A percentile compares a stretch with the other conserved stretches of the same genome.
Evolutionary conservation across 2,113 vertebrate species (phyloP).

Genomic region (Scophthalmus maximus): DNA sequence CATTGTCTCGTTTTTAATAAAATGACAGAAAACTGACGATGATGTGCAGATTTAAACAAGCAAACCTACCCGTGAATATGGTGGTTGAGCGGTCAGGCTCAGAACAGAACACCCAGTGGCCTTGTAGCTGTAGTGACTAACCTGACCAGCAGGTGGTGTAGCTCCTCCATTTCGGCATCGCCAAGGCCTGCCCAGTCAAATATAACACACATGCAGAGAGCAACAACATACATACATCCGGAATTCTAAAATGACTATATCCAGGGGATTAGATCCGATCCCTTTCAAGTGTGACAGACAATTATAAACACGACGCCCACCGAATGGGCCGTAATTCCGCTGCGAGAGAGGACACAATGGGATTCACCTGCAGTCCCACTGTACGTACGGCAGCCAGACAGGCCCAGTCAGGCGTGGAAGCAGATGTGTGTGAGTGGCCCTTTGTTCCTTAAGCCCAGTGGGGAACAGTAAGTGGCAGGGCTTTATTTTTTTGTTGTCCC

Average conservation of each 20-base stretch:
- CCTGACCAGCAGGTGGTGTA: slow-evolving; percentile 59
- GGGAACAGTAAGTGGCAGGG: slow-evolving; percentile 26
- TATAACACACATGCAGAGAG: slow-evolving; percentile 1
- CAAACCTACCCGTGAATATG: neutral
- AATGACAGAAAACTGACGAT: neutral
- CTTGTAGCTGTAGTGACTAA: slow-evolving; percentile 31
- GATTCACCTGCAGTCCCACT: slow-evolving; percentile 54
- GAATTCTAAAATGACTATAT: slow-evolving; percentile 35
- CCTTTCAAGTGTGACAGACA: slow-evolving; percentile 58
- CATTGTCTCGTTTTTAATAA: slow-evolving; percentile 42
- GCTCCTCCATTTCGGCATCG: slow-evolving; percentile 4
- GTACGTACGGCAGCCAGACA: slow-evolving; percentile 16
- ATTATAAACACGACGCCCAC: slow-evolving; percentile 51
- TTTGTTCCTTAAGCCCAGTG: slow-evolving; percentile 29
- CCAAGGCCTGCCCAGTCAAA: neutral
- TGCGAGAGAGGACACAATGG: slow-evolving; percentile 22
- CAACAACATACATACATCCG: slow-evolving; percentile 25
- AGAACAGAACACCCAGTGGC: too few relatives aligned
- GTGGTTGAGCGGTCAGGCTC: neutral
- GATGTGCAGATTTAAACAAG: neutral
- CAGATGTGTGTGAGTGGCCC: slow-evolving; percentile 39
- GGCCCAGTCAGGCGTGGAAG: slow-evolving; percentile 40
- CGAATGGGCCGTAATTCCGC: slow-evolving; percentile 35
- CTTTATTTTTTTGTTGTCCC: slow-evolving; percentile 26
- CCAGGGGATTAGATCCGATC: slow-evolving; percentile 56